Evolutionary conservation across 2,113 vertebrate genomes (phyloP).

Genomic region (Gymnocephalus cernua): DNA sequence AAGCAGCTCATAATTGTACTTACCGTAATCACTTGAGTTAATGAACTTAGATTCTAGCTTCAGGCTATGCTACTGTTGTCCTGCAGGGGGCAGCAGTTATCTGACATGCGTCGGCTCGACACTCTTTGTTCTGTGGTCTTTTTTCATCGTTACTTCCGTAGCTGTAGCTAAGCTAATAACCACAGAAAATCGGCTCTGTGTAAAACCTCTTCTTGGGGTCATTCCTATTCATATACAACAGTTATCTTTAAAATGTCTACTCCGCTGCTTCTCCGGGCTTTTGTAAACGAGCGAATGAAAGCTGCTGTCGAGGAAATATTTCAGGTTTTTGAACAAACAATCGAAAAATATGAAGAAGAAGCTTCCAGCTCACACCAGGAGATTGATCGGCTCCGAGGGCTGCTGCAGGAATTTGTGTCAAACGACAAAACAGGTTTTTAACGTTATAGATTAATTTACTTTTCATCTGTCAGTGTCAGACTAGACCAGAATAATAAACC

Average conservation of each 20-base stretch:
- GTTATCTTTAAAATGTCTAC: conserved; percentile 48
- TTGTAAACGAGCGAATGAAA: conserved; percentile 63
- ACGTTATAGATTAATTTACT: background rate
- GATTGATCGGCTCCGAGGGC: conserved; percentile 57
- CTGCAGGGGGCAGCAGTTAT: conserved; percentile 34
- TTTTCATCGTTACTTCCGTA: conserved; percentile 49
- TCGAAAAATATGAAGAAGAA: conserved; percentile 72
- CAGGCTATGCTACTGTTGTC: background rate
- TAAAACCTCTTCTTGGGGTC: background rate
- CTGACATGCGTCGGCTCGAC: background rate
- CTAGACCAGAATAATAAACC: background rate
- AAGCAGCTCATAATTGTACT: too few species aligned
- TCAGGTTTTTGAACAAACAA: conserved; percentile 61
- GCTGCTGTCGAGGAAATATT: conserved; percentile 71
- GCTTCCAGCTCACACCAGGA: conserved; percentile 60
- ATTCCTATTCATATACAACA: background rate
- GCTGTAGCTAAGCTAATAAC: conserved; percentile 50
- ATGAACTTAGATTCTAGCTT: background rate
- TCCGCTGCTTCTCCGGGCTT: conserved; percentile 46
- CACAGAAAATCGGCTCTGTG: too few species aligned
- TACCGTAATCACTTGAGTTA: background rate
- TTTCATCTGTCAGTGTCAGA: background rate
- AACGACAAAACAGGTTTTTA: conserved; percentile 51
- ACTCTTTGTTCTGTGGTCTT: background rate
- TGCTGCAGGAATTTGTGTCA: conserved; percentile 50